Evolutionary conservation across 2,888 invertebrate species (phyloP), one percentile per base, ranked within the genome.

Genomic region (Mythimna pallens): DNA sequence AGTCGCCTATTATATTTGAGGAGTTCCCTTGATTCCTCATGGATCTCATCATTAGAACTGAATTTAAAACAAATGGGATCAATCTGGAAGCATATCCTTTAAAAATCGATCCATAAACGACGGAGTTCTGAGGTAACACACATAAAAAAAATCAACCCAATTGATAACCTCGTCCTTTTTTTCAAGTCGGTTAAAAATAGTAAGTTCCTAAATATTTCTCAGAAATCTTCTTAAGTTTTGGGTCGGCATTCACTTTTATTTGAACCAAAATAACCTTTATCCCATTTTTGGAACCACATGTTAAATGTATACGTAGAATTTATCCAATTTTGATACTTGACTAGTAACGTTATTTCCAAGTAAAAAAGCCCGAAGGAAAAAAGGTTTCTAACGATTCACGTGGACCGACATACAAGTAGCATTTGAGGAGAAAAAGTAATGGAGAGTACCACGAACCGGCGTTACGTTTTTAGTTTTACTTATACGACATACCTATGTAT

Each of bases 391-490:
- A 36, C 17, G 6, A 58, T 57, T 40, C 30, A 52, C 10, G 57
- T 68, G 47, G 20, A 61, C n/a, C 61, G 57, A 14, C 2, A 67
- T 62, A 14, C 2, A 67, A 64, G 63, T 55, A n/a, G 34, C 12
- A n/a, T 65, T 65, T 40, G 8, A 52, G 30, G 57, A 62, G 10
- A 65, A 54, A 30, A 78, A 25, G 22, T 47, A 63, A 72, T 55
- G 17, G 57, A 54, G 25, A 55, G 43, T 25, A 77, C 66, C 30
- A 17, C 14, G 14, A 40, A 22, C 14, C 10, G 47, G 22, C 1
- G 64, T 8, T 40, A 20, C 1, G 64, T 20, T 65, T n/a, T 1
- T 14, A 40, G 12, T 65, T n/a, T 66, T 52, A 58, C 25, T 36
- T 40, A 61, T 8, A 30, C 14, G 57, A 17, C 9, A 25, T 8